These are phyloP conservation scores for Nephrotoma appendiculata DNA, from an alignment of 2,888 invertebrate genomes.

Conservation along the genomic window DNA sequence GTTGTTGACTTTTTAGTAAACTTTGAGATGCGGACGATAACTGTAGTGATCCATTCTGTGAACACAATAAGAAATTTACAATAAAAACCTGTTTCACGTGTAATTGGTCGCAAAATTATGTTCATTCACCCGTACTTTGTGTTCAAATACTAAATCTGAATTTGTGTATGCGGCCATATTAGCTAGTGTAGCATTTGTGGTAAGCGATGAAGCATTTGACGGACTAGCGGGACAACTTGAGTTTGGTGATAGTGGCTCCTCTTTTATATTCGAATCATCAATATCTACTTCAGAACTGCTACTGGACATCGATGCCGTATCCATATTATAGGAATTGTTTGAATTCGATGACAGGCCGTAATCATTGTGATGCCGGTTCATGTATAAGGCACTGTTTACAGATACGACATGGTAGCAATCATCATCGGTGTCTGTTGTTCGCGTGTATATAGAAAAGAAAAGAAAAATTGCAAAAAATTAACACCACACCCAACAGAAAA, in stretches of 20 bases:
- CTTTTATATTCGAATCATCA: conserved; percentile 44
- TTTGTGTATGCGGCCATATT: conserved; percentile 35
- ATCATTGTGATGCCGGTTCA: conserved; percentile 9
- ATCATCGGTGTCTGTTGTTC: conserved; percentile 65
- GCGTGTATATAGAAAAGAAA: not conserved
- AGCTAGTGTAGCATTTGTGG: conserved; percentile 22
- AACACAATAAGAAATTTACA: conserved; percentile 5
- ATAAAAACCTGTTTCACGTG: not conserved
- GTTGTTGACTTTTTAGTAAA: conserved; percentile 34
- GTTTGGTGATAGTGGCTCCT: conserved; percentile 62
- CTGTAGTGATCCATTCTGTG: conserved; percentile 44
- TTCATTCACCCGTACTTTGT: conserved; percentile 35
- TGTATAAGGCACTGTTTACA: conserved; percentile 40
- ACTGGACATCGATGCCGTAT: conserved; percentile 12
- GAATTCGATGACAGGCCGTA: conserved; percentile 3
- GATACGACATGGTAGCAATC: conserved; percentile 76
- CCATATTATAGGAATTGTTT: not conserved
- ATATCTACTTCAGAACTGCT: conserved; percentile 30
- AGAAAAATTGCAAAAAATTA: not conserved
- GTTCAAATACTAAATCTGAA: conserved; percentile 46
- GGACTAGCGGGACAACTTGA: conserved; percentile 60
- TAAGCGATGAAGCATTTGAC: conserved; percentile 10
- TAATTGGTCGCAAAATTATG: not conserved
- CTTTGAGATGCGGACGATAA: conserved; percentile 36
- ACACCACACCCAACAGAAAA: not conserved